Percentiles rank a stretch among this genome's conserved stretches.
phyloP scores from a whole-genome alignment of 2,888 invertebrate genomes.

The Rotaria magnacalcarata region DNA sequence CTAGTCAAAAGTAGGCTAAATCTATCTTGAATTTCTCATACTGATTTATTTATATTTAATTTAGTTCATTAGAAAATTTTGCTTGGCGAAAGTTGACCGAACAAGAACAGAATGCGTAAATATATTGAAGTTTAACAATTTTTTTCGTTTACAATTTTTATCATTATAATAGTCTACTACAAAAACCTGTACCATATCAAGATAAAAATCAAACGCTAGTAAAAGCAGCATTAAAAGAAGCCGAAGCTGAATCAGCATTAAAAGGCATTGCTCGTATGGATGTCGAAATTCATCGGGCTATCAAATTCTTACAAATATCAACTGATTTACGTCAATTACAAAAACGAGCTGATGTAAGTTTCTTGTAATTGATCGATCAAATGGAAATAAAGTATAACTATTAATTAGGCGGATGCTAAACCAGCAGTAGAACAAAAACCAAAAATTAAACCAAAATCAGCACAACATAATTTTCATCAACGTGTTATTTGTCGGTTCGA shows the following conservation, averaged over 20 bases:
- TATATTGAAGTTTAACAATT: no score
- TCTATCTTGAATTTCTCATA: background rate
- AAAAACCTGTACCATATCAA: background rate
- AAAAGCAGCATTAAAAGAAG: background rate
- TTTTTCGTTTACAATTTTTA: background rate
- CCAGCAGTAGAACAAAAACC: background rate
- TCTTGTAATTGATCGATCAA: background rate
- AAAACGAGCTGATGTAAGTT: slow-evolving; percentile 7
- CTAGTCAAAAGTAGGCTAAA: background rate
- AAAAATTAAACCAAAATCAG: background rate
- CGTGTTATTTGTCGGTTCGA: slow-evolving; percentile 8
- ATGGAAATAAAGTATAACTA: background rate
- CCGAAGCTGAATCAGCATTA: background rate
- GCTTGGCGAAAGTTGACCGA: slow-evolving; percentile 17
- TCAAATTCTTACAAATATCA: slow-evolving; percentile 32
- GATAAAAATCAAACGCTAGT: background rate
- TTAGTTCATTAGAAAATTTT: background rate
- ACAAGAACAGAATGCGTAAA: background rate
- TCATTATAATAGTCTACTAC: background rate
- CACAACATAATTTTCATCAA: background rate
- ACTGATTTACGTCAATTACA: slow-evolving; percentile 27
- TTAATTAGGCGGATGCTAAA: background rate
- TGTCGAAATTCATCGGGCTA: background rate
- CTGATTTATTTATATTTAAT: background rate
- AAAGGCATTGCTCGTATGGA: background rate